Evolutionary conservation across 1,140 invertebrate species (phyloP).

Genomic region (Brachionus rotundiformis): DNA sequence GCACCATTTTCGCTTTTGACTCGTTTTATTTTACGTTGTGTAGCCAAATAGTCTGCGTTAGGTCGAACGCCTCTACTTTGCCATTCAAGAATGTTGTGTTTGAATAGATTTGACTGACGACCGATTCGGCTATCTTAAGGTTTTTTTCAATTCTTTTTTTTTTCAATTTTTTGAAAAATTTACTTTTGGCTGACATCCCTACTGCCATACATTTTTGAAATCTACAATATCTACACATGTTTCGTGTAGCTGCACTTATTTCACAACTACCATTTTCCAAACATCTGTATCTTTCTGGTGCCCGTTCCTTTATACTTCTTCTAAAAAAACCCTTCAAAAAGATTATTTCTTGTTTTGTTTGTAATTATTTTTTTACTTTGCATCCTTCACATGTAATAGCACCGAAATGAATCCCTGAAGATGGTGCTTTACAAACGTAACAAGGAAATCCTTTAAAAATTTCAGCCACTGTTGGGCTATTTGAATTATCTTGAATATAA

Average conservation of each 20-base stretch:
- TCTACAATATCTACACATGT: constrained; percentile 92
- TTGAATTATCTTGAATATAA: constrained; percentile 9
- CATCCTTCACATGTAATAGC: constrained; percentile 95
- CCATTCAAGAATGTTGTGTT: constrained; percentile 53
- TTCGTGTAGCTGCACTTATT: constrained; percentile 66
- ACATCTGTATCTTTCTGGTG: constrained; percentile 52
- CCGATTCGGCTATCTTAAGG: constrained; percentile 48
- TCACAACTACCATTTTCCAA: constrained; percentile 52
- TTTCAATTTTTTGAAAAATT: background rate
- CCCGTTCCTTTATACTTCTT: constrained; percentile 52
- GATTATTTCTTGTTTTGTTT: too few relatives aligned
- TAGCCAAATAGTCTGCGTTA: constrained; percentile 30
- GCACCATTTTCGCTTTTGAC: constrained; percentile 43
- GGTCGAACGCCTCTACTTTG: constrained; percentile 44
- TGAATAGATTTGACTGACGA: constrained; percentile 52
- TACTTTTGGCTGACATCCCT: constrained; percentile 96
- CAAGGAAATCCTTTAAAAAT: constrained; percentile 58
- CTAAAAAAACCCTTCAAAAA: constrained; percentile 55
- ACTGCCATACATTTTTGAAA: constrained; percentile 96
- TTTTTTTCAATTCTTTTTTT: background rate
- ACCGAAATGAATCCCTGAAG: constrained; percentile 92
- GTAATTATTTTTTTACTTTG: constrained; percentile 72
- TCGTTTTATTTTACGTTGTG: constrained; percentile 43
- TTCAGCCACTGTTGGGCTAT: constrained; percentile 47
- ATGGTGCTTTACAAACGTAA: constrained; percentile 84